Evolutionary conservation across 2,797 vertebrate genomes (phyloP).

Genomic region (Malurus splendens): DNA sequence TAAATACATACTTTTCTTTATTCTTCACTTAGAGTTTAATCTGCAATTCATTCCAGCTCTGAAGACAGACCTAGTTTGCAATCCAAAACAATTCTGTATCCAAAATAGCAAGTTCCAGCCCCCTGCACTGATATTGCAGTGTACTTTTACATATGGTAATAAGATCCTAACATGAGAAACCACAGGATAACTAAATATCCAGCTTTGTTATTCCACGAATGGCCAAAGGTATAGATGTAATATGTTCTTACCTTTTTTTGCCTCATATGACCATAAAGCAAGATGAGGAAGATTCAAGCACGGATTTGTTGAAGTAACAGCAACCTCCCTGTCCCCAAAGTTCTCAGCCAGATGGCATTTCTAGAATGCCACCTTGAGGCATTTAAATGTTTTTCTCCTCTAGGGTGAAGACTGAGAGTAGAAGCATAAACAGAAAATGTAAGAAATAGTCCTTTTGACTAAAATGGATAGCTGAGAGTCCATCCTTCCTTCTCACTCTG

Average conservation of each 20-base stretch:
- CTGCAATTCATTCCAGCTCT: neutral
- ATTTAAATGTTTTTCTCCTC: neutral
- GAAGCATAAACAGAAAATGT: neutral
- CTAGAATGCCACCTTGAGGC: neutral
- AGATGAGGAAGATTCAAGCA: neutral
- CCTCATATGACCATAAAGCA: neutral
- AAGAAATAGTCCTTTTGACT: neutral
- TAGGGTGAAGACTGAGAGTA: neutral
- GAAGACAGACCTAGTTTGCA: neutral
- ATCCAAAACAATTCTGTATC: neutral
- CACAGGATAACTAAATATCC: neutral
- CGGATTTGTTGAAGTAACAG: neutral
- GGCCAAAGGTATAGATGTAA: neutral
- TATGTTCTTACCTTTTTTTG: constrained; percentile 17
- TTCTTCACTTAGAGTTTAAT: neutral
- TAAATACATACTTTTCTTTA: neutral
- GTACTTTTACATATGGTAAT: neutral
- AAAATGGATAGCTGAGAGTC: neutral
- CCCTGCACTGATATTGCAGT: neutral
- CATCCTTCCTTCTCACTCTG: neutral
- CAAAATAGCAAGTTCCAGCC: neutral
- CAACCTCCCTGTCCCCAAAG: neutral
- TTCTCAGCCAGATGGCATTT: neutral
- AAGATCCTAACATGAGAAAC: neutral
- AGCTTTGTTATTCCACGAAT: neutral